Evolutionary conservation across 2,888 invertebrate genomes (phyloP).

Genomic region (Meganola albula): DNA sequence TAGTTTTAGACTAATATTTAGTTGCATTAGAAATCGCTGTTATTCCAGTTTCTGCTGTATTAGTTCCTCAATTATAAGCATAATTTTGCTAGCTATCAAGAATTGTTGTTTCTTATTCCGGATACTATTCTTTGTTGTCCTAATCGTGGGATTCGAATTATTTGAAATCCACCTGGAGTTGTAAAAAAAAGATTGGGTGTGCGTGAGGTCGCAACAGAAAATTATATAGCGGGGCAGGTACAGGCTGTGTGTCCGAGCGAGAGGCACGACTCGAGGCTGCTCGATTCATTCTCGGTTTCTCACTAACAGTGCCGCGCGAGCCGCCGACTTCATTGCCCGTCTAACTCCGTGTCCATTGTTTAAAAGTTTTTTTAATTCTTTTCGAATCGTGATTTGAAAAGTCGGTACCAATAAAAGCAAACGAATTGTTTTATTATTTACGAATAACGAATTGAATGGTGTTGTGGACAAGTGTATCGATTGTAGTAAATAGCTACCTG

Average conservation of each 20-base stretch:
- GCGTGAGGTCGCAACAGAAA: conserved; percentile 50
- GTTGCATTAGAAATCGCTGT: too few species aligned
- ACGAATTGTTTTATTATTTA: conserved; percentile 42
- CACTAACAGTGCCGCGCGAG: conserved; percentile 66
- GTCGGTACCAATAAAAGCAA: conserved; percentile 35
- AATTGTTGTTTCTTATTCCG: conserved; percentile 5
- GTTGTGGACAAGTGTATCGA: conserved; percentile 55
- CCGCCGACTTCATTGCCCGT: conserved; percentile 48
- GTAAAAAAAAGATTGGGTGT: conserved; percentile 36
- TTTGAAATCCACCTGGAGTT: conserved; percentile 40
- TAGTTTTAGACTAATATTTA: too few species aligned
- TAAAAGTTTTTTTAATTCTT: conserved; percentile 40
- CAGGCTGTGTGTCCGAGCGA: conserved; percentile 49
- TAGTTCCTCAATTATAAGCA: too few species aligned
- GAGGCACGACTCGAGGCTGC: conserved; percentile 48
- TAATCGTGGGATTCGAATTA: conserved; percentile 24
- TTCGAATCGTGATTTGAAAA: conserved; percentile 48
- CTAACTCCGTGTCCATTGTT: conserved; percentile 33
- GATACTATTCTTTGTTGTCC: conserved; percentile 11
- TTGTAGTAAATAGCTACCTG: conserved; percentile 38
- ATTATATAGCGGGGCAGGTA: conserved; percentile 37
- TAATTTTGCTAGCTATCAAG: too few species aligned
- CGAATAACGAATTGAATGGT: conserved; percentile 57
- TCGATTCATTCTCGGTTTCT: conserved; percentile 57
- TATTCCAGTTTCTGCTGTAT: too few species aligned